These are phyloP conservation scores for Strigamia maritima DNA, from an alignment of 2,888 invertebrate species.

Conservation along the genomic window DNA sequence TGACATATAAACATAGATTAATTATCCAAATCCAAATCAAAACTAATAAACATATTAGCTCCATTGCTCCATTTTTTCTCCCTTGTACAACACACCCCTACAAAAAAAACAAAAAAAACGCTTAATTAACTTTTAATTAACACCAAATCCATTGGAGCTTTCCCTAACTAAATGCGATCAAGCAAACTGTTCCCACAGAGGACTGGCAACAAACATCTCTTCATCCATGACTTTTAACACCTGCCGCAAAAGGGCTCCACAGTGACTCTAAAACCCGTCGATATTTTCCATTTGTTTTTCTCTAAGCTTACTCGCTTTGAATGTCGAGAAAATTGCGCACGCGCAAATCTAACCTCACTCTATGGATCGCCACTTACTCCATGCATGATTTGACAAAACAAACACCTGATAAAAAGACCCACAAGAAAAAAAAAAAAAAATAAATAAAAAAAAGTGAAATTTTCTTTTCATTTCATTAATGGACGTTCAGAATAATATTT, in stretches of 20 bases:
- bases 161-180: not conserved
- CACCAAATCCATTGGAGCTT: not conserved
- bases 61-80: too few species aligned
- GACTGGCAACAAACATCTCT: not conserved
- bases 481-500: not conserved
- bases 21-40: too few species aligned
- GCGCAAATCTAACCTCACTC: not conserved
- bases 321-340: not conserved
- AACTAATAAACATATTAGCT: too few species aligned
- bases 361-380: not conserved
- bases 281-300: constrained; percentile 4
- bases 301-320: not conserved
- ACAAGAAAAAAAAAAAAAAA: not conserved
- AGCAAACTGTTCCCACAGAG: not conserved
- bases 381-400: not conserved
- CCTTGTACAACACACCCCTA: not conserved
- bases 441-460: not conserved
- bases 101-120: not conserved
- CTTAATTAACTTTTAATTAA: not conserved
- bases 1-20: too few species aligned
- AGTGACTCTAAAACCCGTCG: not conserved
- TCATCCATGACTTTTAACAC: not conserved
- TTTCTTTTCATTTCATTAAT: constrained; percentile 4
- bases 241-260: not conserved
- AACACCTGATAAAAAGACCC: not conserved